A percentile compares a stretch with the other conserved stretches of the same genome.
These are phyloP conservation scores for Acrocephalus arundinaceus DNA, from an alignment of 2,113 vertebrate species.

Conservation along the genomic window DNA sequence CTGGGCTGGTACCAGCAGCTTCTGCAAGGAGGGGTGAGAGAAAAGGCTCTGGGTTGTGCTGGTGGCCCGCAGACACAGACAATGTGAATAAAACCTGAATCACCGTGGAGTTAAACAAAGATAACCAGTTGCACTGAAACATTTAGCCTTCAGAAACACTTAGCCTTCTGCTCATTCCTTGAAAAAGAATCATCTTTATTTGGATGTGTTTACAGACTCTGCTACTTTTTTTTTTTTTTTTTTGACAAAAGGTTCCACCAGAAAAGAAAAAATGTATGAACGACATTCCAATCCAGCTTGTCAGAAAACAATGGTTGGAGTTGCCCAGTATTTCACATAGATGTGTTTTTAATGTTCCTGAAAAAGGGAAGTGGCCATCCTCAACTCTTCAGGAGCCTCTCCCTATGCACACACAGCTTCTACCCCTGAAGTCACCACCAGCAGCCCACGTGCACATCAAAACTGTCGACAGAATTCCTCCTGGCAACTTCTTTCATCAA, in stretches of 20 bases:
- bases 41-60: accelerated
- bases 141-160: background rate
- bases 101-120: background rate
- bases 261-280: background rate
- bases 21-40: background rate
- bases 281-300: background rate
- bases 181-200: background rate
- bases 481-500: background rate
- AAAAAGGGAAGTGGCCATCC: background rate
- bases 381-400: background rate
- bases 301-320: background rate
- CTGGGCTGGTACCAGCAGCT: background rate
- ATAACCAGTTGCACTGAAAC: background rate
- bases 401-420: background rate
- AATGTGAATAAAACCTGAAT: background rate
- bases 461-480: background rate
- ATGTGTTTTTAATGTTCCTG: background rate
- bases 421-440: background rate
- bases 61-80: background rate
- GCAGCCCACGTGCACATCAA: background rate
- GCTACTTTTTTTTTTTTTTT: background rate
- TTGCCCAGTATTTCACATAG: background rate
- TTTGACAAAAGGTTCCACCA: background rate
- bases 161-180: background rate
- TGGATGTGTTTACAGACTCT: background rate